phyloP scores from a whole-genome alignment of 2,113 vertebrate genomes.

The Tragelaphus buxtoni region DNA sequence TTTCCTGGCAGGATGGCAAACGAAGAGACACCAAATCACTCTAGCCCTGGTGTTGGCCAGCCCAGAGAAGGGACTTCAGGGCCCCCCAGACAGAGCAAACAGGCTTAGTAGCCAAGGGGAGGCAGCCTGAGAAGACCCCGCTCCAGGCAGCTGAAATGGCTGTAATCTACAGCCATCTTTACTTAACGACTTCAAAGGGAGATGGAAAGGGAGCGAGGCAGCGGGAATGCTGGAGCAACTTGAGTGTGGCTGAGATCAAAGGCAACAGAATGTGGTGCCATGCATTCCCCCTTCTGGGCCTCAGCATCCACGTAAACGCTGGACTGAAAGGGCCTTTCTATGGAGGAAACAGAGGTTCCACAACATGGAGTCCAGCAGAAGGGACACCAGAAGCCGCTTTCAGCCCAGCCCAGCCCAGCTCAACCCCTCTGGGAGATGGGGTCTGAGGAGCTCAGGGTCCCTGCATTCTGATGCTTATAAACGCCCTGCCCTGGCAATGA shows the following conservation, averaged over 20 bases:
- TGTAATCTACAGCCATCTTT: background rate
- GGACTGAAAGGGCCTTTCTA: background rate
- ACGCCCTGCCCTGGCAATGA: background rate
- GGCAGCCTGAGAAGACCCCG: background rate
- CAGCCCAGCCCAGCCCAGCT: background rate
- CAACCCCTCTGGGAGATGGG: background rate
- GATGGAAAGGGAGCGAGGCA: slow-evolving; percentile 52
- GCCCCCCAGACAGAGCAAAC: background rate
- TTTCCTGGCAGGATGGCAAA: background rate
- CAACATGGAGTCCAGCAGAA: background rate
- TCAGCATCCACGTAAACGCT: background rate
- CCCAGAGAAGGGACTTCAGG: background rate
- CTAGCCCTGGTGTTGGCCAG: background rate
- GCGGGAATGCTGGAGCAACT: background rate
- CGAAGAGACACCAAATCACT: background rate
- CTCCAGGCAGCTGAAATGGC: background rate
- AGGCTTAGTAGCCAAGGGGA: background rate
- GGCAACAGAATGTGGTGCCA: background rate
- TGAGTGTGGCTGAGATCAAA: slow-evolving; percentile 73
- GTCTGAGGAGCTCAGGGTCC: background rate
- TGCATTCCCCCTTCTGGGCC: background rate
- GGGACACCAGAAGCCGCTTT: background rate
- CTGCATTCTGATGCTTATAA: background rate
- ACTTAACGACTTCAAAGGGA: slow-evolving; percentile 68
- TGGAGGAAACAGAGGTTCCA: background rate